A percentile compares a stretch with the other conserved stretches of the same genome.
These are phyloP conservation scores for Abrostola triplasia DNA, from an alignment of 2,888 invertebrate genomes.

Conservation along the genomic window DNA sequence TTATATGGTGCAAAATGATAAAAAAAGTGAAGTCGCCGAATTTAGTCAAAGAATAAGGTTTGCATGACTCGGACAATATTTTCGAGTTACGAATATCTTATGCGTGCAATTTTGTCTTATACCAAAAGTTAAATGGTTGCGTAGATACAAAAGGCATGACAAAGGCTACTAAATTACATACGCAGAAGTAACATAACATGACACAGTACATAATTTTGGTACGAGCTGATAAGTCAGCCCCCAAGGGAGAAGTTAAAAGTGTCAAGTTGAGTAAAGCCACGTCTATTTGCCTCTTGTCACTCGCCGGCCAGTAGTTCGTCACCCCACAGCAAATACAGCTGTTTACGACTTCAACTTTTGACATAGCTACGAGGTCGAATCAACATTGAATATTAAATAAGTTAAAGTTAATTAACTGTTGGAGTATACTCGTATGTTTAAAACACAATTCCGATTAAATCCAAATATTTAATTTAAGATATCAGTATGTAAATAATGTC, in stretches of 20 bases:
- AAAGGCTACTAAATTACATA: background rate
- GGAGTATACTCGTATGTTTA: background rate
- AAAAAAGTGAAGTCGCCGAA: too few relatives aligned
- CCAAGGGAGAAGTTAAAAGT: conserved; percentile 12
- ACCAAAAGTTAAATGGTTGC: too few relatives aligned
- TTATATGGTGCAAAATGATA: too few relatives aligned
- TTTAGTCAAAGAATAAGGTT: too few relatives aligned
- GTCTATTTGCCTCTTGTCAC: conserved; percentile 16
- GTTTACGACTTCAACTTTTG: conserved; percentile 33
- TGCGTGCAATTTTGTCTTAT: too few relatives aligned
- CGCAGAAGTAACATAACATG: background rate
- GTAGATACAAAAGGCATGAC: too few relatives aligned
- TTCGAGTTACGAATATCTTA: too few relatives aligned
- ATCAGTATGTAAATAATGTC: too few relatives aligned
- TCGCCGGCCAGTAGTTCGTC: background rate
- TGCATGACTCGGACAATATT: too few relatives aligned
- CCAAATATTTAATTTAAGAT: background rate
- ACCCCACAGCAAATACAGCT: conserved; percentile 24
- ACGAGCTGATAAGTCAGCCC: conserved; percentile 3
- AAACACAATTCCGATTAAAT: background rate
- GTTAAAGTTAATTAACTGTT: background rate
- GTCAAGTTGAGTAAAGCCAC: conserved; percentile 19
- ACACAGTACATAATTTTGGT: background rate
- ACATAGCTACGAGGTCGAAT: conserved; percentile 13
- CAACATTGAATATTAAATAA: background rate